These are phyloP conservation scores for Tachysurus vachellii DNA, from an alignment of 2,113 vertebrate genomes.

Conservation along the genomic window DNA sequence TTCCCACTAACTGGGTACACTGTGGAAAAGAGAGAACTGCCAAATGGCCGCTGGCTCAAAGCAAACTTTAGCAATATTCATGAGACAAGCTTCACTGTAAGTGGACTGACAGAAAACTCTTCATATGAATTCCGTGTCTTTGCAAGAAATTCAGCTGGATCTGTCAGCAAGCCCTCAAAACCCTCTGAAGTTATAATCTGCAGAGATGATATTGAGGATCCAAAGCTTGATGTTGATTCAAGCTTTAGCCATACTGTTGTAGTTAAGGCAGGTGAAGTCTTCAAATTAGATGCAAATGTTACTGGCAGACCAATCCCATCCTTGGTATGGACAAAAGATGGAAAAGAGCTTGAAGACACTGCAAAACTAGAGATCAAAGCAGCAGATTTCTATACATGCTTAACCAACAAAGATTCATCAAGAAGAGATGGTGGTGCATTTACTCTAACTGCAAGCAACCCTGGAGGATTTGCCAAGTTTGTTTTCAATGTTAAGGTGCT, in stretches of 20 bases:
- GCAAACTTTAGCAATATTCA: slow-evolving; percentile 96
- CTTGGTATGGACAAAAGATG: slow-evolving; percentile 93
- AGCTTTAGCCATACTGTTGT: slow-evolving; percentile 85
- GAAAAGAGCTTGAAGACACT: slow-evolving; percentile 90
- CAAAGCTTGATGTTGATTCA: slow-evolving; percentile 86
- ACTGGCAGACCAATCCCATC: slow-evolving; percentile 88
- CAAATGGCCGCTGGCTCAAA: slow-evolving; percentile 95
- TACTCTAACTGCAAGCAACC: slow-evolving; percentile 90
- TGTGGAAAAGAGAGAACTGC: slow-evolving; percentile 92
- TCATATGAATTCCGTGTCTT: slow-evolving; percentile 95
- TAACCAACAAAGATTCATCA: slow-evolving; percentile 88
- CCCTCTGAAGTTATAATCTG: slow-evolving; percentile 90
- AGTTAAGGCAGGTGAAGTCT: slow-evolving; percentile 92
- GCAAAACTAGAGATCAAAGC: slow-evolving; percentile 91
- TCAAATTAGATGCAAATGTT: slow-evolving; percentile 90
- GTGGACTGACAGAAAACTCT: slow-evolving; percentile 90
- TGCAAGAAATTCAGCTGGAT: slow-evolving; percentile 93
- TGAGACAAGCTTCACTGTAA: slow-evolving; percentile 93
- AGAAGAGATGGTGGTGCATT: slow-evolving; percentile 89
- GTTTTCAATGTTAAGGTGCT: slow-evolving; percentile 94
- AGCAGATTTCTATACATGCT: slow-evolving; percentile 86
- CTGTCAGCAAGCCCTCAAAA: slow-evolving; percentile 90
- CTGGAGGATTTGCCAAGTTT: slow-evolving; percentile 95
- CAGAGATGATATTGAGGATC: slow-evolving; percentile 93
- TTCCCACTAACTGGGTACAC: slow-evolving; percentile 96